Evolutionary conservation across 2,888 invertebrate genomes (phyloP), one percentile per base, ranked within the genome.

Genomic region (Euphydryas editha): DNA sequence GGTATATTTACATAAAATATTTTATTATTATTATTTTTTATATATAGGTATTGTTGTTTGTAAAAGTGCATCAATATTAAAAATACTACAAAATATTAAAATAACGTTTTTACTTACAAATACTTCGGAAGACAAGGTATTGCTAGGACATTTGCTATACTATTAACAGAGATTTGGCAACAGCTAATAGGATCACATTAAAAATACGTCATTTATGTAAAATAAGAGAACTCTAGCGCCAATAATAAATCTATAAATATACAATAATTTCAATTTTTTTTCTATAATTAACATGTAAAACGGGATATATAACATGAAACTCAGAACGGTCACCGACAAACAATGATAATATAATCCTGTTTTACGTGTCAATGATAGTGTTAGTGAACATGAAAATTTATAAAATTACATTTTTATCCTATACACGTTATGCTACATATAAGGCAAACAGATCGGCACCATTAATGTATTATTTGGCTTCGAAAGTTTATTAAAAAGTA

Each of bases 391-490:
- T 11, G 10, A 37, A 37, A 37, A 37, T 15, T 15, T 42, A 15
- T 42, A 4, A 15, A 3, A 3, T n/a, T 42, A 15, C 5, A 42
- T 5, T 42, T 42, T 5, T 15, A 4, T 42, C n/a, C 13, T 15
- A 42, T 15, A 42, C 42, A 42, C 42, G 15, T 42, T 15, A 42
- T 15, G 42, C 5, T 51, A 51, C 2, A 30, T n/a, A 21, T 54
- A 54, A 54, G 54, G 54, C 54, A 54, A 54, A 30, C 17, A 54
- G 24, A 36, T 54, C 54, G 54, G 54, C 54, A 54, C 54, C 54
- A 54, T 54, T n/a, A 30, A 17, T 17, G 17, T 24, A 30, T 17
- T 54, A 54, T 54, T 54, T 54, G 54, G 54, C 54, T 54, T 54
- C 21, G 10, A 17, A 54, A 15, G n/a, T 30, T 30, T 30, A 17